Conservation (phyloP, 2,888 invertebrate species). For the Drosophila meridionalis region DNA sequence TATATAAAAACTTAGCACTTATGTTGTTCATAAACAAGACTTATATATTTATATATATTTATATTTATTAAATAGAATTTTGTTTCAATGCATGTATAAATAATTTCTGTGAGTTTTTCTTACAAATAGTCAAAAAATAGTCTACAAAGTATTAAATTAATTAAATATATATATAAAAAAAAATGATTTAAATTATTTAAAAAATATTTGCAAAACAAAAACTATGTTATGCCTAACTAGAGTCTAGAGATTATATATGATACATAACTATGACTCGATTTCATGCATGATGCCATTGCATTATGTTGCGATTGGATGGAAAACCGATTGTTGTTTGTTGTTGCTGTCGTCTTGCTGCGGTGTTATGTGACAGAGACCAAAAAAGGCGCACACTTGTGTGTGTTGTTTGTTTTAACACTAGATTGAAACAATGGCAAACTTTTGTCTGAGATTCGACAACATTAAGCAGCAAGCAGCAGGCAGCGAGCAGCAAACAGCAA, state of each 20-base stretch:
- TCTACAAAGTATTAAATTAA: slow-evolving; percentile 24
- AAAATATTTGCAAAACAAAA: slow-evolving; percentile 28
- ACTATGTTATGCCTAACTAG: slow-evolving; percentile 28
- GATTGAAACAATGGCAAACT: slow-evolving; percentile 56
- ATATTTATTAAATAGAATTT: slow-evolving; percentile 65
- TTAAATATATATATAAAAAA: slow-evolving; percentile 17
- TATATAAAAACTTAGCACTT: not conserved
- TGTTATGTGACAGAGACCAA: slow-evolving; percentile 15
- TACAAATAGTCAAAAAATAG: slow-evolving; percentile 69
- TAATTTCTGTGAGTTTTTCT: slow-evolving; percentile 38
- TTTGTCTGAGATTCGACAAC: slow-evolving; percentile 27
- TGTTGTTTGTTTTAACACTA: slow-evolving; percentile 28
- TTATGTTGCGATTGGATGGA: slow-evolving; percentile 44
- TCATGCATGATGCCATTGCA: slow-evolving; percentile 61
- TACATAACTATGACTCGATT: slow-evolving; percentile 74
- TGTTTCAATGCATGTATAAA: slow-evolving; percentile 50
- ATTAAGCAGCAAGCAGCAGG: not conserved
- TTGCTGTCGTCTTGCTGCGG: slow-evolving; percentile 6
- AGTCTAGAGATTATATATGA: slow-evolving; percentile 36
- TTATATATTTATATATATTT: too few species aligned
- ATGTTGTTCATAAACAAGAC: not conserved
- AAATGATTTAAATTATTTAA: slow-evolving; percentile 2
- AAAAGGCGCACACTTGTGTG: slow-evolving; percentile 18
- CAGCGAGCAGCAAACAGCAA: not conserved
- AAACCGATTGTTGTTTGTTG: slow-evolving; percentile 36